phyloP scores from a whole-genome alignment of 2,113 vertebrate genomes.

The Oxyura jamaicensis region DNA sequence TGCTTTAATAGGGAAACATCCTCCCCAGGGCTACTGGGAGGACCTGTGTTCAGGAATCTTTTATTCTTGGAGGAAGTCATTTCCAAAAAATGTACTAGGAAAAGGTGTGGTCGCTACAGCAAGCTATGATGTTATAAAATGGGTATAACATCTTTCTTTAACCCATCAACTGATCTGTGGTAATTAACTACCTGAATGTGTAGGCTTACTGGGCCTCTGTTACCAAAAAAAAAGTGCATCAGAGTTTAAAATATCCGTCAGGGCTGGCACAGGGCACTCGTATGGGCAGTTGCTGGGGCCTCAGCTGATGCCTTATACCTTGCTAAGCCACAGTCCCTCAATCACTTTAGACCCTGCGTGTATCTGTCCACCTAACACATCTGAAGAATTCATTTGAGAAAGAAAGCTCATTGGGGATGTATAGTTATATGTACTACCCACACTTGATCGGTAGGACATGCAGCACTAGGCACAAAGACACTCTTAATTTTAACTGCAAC shows the following conservation, averaged over 20 bases:
- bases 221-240: not conserved
- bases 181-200: not conserved
- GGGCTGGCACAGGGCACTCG: not conserved
- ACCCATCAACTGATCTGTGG: not conserved
- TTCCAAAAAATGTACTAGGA: not conserved
- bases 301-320: not conserved
- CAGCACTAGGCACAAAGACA: not conserved
- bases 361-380: not conserved
- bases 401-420: not conserved
- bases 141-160: not conserved
- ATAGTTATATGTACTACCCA: fast-evolving
- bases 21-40: constrained; percentile 24
- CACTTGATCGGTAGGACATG: not conserved
- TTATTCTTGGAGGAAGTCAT: constrained; percentile 38
- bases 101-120: not conserved
- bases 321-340: not conserved
- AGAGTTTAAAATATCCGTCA: not conserved
- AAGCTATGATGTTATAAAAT: constrained; percentile 2
- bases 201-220: not conserved
- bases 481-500: not conserved
- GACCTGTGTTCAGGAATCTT: constrained; percentile 15
- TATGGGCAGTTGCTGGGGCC: fast-evolving
- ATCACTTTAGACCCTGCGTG: fast-evolving
- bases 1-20: not conserved
- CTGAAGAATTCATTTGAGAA: not conserved